A percentile compares a stretch with the other conserved stretches of the same genome.
phyloP scores from a whole-genome alignment of 92 coral and sea anemone species.

The Zoanthus sociatus region DNA sequence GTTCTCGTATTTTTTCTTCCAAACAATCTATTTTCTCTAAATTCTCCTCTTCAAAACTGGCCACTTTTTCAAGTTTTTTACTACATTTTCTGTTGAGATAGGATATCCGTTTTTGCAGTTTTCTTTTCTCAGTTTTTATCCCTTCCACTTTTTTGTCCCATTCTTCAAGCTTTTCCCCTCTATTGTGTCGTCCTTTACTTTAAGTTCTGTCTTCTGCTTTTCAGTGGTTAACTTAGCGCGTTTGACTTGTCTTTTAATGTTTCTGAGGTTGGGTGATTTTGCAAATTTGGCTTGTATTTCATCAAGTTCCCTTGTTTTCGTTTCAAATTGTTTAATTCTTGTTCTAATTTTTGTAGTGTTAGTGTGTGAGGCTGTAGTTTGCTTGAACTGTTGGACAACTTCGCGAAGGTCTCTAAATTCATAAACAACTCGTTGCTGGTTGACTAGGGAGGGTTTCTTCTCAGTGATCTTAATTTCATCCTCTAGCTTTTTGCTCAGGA shows the following conservation, averaged over 20 bases:
- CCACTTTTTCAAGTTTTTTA: conserved; percentile 7
- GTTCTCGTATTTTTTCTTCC: conserved; percentile 3
- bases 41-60: conserved; percentile 12
- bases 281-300: conserved; percentile 13
- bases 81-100: conserved; percentile 27
- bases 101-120: conserved; percentile 20
- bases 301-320: conserved; percentile 9
- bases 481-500: no score
- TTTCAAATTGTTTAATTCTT: conserved; percentile 6
- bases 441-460: no score
- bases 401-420: not conserved
- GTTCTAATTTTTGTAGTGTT: not conserved
- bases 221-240: conserved; percentile 6
- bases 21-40: conserved; percentile 15
- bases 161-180: conserved; percentile 20
- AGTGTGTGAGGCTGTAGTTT: conserved; percentile 7
- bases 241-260: conserved; percentile 10
- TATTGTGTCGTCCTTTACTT: conserved; percentile 20
- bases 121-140: conserved; percentile 33
- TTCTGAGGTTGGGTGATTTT: not conserved
- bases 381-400: conserved; percentile 23
- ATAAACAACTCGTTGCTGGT: no score
- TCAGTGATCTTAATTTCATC: no score
- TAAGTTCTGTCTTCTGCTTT: conserved; percentile 7
- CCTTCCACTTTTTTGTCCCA: conserved; percentile 14